phyloP scores from a whole-genome alignment of 2,113 vertebrate species.

The Emydura subglobosa region DNA sequence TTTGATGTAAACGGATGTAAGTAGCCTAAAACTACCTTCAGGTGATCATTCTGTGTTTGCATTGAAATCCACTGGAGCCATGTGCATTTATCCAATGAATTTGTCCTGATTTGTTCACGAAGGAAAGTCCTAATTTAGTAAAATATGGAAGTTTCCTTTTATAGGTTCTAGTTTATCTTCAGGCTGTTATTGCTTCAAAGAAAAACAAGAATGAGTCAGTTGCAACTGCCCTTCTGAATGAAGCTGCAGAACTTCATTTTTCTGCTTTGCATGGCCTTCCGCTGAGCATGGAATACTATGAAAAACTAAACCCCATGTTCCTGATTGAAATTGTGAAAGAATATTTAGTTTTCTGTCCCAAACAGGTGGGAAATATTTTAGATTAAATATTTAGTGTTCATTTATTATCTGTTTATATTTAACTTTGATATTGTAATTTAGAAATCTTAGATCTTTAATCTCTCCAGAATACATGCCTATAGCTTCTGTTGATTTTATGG shows the following conservation, averaged over 20 bases:
- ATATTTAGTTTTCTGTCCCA: constrained; percentile 76
- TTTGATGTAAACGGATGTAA: neutral
- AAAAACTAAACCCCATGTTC: constrained; percentile 79
- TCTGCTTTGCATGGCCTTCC: constrained; percentile 69
- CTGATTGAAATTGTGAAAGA: constrained; percentile 77
- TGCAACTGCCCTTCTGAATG: constrained; percentile 62
- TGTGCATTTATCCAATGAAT: neutral
- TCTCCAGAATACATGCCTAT: neutral
- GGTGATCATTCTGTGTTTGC: neutral
- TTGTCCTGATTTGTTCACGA: neutral
- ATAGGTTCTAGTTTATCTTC: constrained; percentile 79
- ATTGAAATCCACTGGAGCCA: neutral
- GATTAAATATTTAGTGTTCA: neutral
- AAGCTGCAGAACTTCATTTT: constrained; percentile 77
- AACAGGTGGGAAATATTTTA: constrained; percentile 65
- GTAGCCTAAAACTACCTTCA: neutral
- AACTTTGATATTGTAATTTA: neutral
- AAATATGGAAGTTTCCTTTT: neutral
- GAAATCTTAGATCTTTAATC: neutral
- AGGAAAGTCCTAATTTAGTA: neutral
- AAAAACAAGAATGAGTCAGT: constrained; percentile 59
- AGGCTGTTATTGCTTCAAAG: constrained; percentile 73
- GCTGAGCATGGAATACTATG: constrained; percentile 78
- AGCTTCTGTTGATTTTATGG: neutral
- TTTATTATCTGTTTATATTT: neutral